Evolutionary conservation across 2,113 vertebrate species (phyloP).

Genomic region (Odontesthes bonariensis): DNA sequence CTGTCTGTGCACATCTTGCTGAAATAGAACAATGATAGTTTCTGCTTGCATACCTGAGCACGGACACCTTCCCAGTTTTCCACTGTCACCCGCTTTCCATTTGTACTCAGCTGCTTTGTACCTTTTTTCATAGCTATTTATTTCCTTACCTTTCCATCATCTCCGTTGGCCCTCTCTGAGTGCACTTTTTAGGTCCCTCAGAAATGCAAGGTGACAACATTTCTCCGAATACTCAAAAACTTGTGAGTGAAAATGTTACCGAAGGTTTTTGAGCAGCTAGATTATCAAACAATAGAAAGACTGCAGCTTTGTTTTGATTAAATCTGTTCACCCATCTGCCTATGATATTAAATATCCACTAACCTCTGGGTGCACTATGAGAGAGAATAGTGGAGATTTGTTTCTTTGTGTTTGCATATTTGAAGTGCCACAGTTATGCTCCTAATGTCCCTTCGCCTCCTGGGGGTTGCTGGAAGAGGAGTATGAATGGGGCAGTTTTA

Average conservation of each 20-base stretch:
- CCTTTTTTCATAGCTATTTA: slow-evolving; percentile 3
- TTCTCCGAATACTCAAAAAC: neutral
- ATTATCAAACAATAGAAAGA: slow-evolving; percentile 42
- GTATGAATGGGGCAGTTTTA: slow-evolving; percentile 33
- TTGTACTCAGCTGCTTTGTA: slow-evolving; percentile 12
- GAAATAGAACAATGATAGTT: slow-evolving; percentile 9
- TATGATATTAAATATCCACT: slow-evolving; percentile 7
- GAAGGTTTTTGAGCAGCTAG: neutral
- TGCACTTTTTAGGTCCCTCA: neutral
- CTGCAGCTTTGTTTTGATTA: slow-evolving; percentile 48
- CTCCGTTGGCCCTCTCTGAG: neutral
- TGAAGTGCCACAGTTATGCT: slow-evolving; percentile 34
- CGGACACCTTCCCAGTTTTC: slow-evolving; percentile 19
- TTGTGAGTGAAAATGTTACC: slow-evolving; percentile 1
- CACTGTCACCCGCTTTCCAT: slow-evolving; percentile 12
- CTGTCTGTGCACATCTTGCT: slow-evolving; percentile 13
- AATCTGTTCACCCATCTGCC: slow-evolving; percentile 30
- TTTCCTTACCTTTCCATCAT: slow-evolving; percentile 9
- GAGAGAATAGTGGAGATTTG: slow-evolving; percentile 22
- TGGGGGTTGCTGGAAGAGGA: slow-evolving; percentile 44
- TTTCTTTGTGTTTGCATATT: slow-evolving; percentile 20
- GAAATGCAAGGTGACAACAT: neutral
- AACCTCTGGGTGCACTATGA: neutral
- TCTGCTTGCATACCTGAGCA: slow-evolving; percentile 2
- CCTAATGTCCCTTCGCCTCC: slow-evolving; percentile 46